Conservation (phyloP, 2,113 vertebrate genomes). For the Drymodes brunneopygia region DNA sequence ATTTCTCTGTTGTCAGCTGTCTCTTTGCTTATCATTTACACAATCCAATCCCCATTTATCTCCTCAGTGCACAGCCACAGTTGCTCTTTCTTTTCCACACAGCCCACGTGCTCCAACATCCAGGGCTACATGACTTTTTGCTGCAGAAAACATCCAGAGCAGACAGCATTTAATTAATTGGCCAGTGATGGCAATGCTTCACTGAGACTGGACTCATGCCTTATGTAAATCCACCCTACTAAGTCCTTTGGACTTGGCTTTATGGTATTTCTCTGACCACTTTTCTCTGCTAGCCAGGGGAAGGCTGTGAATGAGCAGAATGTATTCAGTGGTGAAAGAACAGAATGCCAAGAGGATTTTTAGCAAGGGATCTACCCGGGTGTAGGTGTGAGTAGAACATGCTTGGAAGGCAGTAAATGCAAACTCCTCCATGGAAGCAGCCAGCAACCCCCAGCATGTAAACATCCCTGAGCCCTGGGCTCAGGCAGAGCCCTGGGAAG, state of each 20-base stretch:
- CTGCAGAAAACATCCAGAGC: not conserved
- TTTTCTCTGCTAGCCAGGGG: not conserved
- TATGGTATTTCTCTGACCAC: not conserved
- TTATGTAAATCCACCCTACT: not conserved
- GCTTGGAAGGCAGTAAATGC: not conserved
- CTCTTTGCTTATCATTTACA: not conserved
- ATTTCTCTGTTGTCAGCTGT: slow-evolving; percentile 3
- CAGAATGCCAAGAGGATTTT: not conserved
- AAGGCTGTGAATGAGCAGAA: not conserved
- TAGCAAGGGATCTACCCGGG: not conserved
- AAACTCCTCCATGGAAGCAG: not conserved
- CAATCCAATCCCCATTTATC: not conserved
- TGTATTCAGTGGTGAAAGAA: not conserved
- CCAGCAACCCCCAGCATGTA: not conserved
- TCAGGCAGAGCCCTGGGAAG: not conserved
- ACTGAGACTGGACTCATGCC: not conserved
- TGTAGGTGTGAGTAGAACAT: not conserved
- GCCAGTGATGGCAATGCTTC: not conserved
- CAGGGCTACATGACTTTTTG: not conserved
- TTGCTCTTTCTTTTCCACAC: not conserved
- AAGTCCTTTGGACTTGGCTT: not conserved
- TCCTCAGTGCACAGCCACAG: not conserved
- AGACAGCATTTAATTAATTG: not conserved
- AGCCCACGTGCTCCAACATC: not conserved
- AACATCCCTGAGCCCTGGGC: not conserved